These are phyloP conservation scores for Bergia sp. DNA, from an alignment of 92 coral and sea anemone species.

Conservation along the genomic window DNA sequence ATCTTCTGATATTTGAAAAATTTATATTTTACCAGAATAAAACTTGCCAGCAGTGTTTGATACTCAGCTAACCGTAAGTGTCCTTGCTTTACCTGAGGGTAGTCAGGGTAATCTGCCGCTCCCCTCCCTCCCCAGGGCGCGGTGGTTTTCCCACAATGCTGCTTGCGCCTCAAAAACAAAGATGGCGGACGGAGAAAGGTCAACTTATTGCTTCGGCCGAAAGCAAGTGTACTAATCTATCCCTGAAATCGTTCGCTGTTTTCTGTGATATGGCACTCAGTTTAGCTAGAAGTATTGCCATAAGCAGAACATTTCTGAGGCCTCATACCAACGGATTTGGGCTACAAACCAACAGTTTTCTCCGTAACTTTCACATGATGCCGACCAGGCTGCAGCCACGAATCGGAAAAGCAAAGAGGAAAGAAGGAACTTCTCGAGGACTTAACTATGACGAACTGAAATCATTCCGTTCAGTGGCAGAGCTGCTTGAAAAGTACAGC, in stretches of 20 bases:
- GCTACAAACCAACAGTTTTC: neutral
- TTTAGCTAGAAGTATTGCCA: neutral
- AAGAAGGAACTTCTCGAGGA: neutral
- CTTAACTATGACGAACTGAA: conserved; percentile 13
- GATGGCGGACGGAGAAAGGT: neutral
- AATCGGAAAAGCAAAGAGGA: neutral
- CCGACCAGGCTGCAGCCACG: conserved; percentile 2
- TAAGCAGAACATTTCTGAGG: neutral
- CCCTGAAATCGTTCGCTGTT: neutral
- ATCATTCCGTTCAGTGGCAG: conserved; percentile 1
- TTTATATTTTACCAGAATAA: no score
- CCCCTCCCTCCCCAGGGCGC: no score
- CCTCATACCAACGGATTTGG: neutral
- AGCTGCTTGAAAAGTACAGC: conserved; percentile 52
- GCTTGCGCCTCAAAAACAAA: neutral
- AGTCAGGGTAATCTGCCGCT: no score
- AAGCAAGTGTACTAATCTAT: neutral
- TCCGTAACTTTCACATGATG: neutral
- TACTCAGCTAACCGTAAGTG: no score
- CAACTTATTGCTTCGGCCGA: no score
- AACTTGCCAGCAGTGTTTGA: no score
- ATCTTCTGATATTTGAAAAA: no score
- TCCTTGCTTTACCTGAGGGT: no score
- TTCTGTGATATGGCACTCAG: neutral
- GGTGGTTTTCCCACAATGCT: conserved; percentile 1